These are phyloP conservation scores for Euplagia quadripunctaria DNA, from an alignment of 2,888 invertebrate species.

Conservation along the genomic window DNA sequence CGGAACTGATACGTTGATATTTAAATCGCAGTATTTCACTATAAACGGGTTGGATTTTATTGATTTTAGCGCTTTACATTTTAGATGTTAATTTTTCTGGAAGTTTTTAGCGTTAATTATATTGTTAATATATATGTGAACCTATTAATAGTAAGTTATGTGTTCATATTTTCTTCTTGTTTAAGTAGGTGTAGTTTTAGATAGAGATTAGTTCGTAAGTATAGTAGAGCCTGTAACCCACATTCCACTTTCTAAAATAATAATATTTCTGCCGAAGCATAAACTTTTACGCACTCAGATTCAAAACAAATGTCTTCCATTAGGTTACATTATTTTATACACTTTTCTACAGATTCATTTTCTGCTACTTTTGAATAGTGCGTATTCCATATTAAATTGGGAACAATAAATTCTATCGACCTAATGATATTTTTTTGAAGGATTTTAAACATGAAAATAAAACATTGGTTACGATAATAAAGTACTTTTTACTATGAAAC, in stretches of 20 bases:
- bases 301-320: constrained; percentile 83
- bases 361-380: constrained; percentile 43
- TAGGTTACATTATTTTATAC: constrained; percentile 75
- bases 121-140: constrained; percentile 63
- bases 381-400: constrained; percentile 66
- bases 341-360: constrained; percentile 50
- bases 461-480: constrained; percentile 56
- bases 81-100: constrained; percentile 65
- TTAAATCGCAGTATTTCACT: constrained; percentile 74
- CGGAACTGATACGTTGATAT: constrained; percentile 69
- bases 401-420: constrained; percentile 77
- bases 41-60: constrained; percentile 75
- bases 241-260: constrained; percentile 67
- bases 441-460: constrained; percentile 61
- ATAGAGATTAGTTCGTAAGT: constrained; percentile 39
- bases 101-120: constrained; percentile 59
- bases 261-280: constrained; percentile 51
- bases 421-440: constrained; percentile 77
- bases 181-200: constrained; percentile 44
- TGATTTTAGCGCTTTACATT: constrained; percentile 71
- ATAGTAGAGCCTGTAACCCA: constrained; percentile 52
- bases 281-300: constrained; percentile 61
- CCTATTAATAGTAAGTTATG: constrained; percentile 56
- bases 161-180: constrained; percentile 71
- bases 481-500: constrained; percentile 61